phyloP scores from a whole-genome alignment of 2,888 invertebrate species.

The Macrophya alboannulata region DNA sequence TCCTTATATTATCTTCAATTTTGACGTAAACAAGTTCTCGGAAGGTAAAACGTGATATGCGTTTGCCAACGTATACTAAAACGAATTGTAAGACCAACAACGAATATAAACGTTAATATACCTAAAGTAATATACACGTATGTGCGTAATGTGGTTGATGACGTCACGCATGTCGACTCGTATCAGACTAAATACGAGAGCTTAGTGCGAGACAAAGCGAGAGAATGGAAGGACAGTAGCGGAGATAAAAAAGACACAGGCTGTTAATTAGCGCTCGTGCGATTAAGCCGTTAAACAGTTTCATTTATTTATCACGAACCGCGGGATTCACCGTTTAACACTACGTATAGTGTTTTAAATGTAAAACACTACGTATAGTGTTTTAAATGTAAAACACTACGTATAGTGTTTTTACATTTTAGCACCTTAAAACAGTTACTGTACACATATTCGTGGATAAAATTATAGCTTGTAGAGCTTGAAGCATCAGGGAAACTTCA shows the following conservation, averaged over 20 bases:
- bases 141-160: slow-evolving; percentile 16
- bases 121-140: background rate
- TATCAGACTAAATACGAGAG: slow-evolving; percentile 9
- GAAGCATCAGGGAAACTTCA: too few species aligned
- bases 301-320: slow-evolving; percentile 40
- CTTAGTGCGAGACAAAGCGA: background rate
- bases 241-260: slow-evolving; percentile 27
- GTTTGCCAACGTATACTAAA: background rate
- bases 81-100: slow-evolving; percentile 20
- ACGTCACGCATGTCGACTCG: slow-evolving; percentile 1
- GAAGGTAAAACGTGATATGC: background rate
- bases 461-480: too few species aligned
- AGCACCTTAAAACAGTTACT: background rate
- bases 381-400: background rate
- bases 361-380: too few species aligned
- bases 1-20: background rate
- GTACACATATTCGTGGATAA: too few species aligned
- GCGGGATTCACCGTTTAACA: slow-evolving; percentile 10
- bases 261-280: slow-evolving; percentile 30
- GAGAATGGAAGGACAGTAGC: background rate
- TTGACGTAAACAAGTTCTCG: background rate
- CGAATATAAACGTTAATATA: background rate
- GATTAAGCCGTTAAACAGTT: slow-evolving; percentile 24
- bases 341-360: background rate
- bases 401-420: background rate